Conservation (phyloP, 35 echinoderm and acorn worm genomes). For the Holothuria glaberrima region DNA sequence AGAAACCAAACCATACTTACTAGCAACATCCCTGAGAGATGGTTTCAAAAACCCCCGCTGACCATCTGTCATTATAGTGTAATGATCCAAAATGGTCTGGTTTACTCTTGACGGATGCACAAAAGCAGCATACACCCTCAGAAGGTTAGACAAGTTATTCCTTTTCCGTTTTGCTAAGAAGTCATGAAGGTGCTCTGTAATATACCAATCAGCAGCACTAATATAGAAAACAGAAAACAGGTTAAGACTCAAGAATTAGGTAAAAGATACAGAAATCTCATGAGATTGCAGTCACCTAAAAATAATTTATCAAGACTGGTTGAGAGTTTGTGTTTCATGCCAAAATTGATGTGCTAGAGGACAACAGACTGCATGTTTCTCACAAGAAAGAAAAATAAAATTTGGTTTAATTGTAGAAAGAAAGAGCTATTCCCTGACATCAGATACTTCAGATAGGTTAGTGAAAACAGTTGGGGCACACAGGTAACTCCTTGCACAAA, state of each 20-base stretch:
- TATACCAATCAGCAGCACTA: slow-evolving; percentile 95
- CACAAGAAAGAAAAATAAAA: too few relatives aligned
- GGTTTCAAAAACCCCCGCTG: slow-evolving; percentile 30
- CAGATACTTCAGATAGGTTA: too few relatives aligned
- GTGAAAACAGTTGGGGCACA: too few relatives aligned
- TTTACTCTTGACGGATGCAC: slow-evolving; percentile 55
- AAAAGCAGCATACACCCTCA: slow-evolving; percentile 57
- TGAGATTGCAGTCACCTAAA: too few relatives aligned
- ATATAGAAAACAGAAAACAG: neutral
- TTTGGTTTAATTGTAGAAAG: too few relatives aligned
- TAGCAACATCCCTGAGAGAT: slow-evolving; percentile 13
- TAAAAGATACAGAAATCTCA: too few relatives aligned
- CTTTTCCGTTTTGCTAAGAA: slow-evolving; percentile 14
- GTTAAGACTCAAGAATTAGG: neutral
- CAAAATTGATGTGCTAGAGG: too few relatives aligned
- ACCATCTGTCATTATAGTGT: slow-evolving; percentile 36
- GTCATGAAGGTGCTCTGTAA: slow-evolving; percentile 74
- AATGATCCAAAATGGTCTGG: slow-evolving; percentile 25
- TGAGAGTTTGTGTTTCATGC: too few relatives aligned
- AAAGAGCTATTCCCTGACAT: too few relatives aligned
- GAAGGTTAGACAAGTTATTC: neutral
- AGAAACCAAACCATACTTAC: neutral
- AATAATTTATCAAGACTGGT: too few relatives aligned
- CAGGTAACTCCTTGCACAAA: too few relatives aligned
- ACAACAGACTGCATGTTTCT: too few relatives aligned